Evolutionary conservation across 2,888 invertebrate species (phyloP), one percentile per base, ranked within the genome.

Genomic region (Fragum fragum): DNA sequence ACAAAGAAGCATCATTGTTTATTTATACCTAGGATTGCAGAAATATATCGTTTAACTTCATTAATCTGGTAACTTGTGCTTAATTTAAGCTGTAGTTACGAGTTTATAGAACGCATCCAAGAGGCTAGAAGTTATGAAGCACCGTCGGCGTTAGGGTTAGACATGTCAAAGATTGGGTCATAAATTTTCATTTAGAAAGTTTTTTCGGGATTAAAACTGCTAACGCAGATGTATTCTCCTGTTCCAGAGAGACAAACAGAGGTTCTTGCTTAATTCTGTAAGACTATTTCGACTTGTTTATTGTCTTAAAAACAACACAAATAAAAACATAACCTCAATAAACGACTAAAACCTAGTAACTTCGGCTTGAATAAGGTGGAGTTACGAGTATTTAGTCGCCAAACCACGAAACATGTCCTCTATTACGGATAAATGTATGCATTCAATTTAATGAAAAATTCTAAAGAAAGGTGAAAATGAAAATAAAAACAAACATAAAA

Each of bases 181-280:
- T 47, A 47, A 47, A 47, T 47, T 47, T 47, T 47, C 47, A 47
- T 47, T 47, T 47, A 47, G 18, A 16, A 14, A 47, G 47, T 47
- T 47, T 47, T 14, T 47, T 47, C 47, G 18, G n/a, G 47, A 47
- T 47, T 47, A 47, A 47, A 47, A 14, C 47, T 16, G 47, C 47
- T 47, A 47, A 47, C 47, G 47, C 47, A 47, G 47, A 47, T 47
- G 47, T 47, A 47, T 47, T 47, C 16, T n/a, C n/a, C 47, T 47
- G 7, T 47, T 14, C 47, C 2, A 47, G n/a, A 9, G n/a, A 47
- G 47, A 47, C 47, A 47, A 47, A n/a, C 18, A 47, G 2, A 16
- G 47, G 5, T 47, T n/a, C n/a, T n/a, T 9, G 47, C 47, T 47
- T 47, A 47, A 47, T 47, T 47, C 47, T 36, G 32, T 36, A 36